phyloP scores from a whole-genome alignment of 2,113 vertebrate genomes.

The Petroica traversi region DNA sequence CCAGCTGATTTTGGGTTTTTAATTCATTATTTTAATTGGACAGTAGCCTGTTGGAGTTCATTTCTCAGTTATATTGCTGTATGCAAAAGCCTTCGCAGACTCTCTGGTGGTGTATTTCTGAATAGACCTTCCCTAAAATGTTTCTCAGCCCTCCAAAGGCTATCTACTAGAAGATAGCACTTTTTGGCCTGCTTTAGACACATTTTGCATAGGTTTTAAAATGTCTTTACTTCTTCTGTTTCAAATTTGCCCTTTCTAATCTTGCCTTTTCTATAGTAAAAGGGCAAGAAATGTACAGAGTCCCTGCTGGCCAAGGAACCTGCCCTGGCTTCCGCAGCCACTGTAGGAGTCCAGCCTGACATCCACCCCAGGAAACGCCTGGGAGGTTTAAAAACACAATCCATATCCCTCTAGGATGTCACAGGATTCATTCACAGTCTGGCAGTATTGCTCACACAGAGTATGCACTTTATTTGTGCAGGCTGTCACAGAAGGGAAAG shows the following conservation, averaged over 20 bases:
- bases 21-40: neutral
- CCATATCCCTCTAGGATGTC: neutral
- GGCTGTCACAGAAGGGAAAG: neutral
- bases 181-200: neutral
- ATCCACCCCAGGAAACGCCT: neutral
- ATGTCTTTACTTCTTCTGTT: neutral
- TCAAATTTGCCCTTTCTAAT: neutral
- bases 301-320: fast-evolving
- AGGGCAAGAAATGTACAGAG: fast-evolving
- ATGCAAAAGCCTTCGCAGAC: neutral
- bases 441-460: neutral
- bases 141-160: neutral
- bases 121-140: neutral
- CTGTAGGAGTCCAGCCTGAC: neutral
- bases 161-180: neutral
- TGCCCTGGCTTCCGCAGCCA: fast-evolving
- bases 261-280: neutral
- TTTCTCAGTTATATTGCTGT: neutral
- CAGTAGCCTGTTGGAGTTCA: neutral
- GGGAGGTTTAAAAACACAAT: neutral
- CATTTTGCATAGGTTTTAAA: neutral
- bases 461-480: neutral
- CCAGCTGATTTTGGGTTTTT: neutral
- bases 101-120: fast-evolving
- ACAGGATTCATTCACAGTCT: neutral